These are phyloP conservation scores for Ptiloglossa arizonensis DNA, from an alignment of 1,140 invertebrate species.

Conservation along the genomic window DNA sequence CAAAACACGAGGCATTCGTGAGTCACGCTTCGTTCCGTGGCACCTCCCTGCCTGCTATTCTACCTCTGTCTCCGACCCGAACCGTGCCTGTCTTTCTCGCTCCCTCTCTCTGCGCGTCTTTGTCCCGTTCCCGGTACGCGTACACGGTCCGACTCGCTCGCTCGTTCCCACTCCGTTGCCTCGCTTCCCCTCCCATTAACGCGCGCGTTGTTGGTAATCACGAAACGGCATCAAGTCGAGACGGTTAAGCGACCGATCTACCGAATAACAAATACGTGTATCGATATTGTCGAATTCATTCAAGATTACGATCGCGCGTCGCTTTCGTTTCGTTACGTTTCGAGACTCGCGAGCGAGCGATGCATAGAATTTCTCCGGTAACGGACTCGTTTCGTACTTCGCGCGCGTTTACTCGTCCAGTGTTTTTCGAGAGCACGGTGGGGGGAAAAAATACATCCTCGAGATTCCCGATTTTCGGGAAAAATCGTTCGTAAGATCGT, in stretches of 20 bases:
- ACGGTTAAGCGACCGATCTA: conserved; percentile 28
- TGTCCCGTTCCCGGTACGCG: background rate
- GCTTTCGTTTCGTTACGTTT: background rate
- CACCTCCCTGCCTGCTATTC: conserved; percentile 15
- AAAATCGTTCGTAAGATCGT: too few relatives aligned
- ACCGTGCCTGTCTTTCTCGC: conserved; percentile 20
- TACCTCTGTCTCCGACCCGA: conserved; percentile 7
- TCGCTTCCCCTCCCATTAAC: conserved; percentile 12
- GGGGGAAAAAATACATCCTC: background rate
- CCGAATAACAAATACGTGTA: conserved; percentile 14
- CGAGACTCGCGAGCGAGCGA: too few relatives aligned
- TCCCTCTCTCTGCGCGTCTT: background rate
- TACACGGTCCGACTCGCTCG: background rate
- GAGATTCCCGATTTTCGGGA: background rate
- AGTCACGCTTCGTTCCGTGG: conserved; percentile 49
- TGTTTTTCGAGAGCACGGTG: too few relatives aligned
- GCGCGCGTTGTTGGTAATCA: conserved; percentile 38
- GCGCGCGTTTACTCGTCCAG: too few relatives aligned
- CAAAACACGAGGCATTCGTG: conserved; percentile 50
- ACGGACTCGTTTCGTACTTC: too few relatives aligned
- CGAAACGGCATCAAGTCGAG: conserved; percentile 23
- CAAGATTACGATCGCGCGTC: conserved; percentile 14
- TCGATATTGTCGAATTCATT: conserved; percentile 30
- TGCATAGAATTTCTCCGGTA: background rate
- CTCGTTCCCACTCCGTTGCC: background rate